Evolutionary conservation across 2,113 vertebrate genomes (phyloP).

Genomic region (Barbus barbus): DNA sequence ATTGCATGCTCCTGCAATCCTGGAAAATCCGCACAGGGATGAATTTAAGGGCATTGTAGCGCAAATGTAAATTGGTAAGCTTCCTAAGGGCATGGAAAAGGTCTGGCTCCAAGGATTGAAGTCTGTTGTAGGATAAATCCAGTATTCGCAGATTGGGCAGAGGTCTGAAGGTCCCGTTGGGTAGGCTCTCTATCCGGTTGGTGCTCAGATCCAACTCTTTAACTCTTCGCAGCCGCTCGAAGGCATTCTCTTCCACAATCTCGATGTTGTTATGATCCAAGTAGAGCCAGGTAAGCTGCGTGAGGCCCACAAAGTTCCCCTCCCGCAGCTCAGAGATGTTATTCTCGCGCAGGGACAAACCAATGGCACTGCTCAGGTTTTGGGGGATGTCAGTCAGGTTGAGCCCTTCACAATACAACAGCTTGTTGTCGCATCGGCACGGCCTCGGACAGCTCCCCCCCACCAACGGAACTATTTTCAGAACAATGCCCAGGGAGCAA

Average conservation of each 20-base stretch:
- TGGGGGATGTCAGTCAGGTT: slow-evolving; percentile 97
- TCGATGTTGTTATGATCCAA: slow-evolving; percentile 99
- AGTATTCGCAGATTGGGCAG: slow-evolving; percentile 98
- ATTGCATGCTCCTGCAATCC: slow-evolving; percentile 99
- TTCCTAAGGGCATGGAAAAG: slow-evolving; percentile 98
- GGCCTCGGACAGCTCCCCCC: slow-evolving; percentile 94
- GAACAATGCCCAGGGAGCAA: slow-evolving; percentile 91
- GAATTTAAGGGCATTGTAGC: slow-evolving; percentile 93
- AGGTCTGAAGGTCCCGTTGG: slow-evolving; percentile 95
- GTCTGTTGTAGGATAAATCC: slow-evolving; percentile 97
- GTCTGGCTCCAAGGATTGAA: slow-evolving; percentile 93
- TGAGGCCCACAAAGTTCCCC: slow-evolving; percentile 94
- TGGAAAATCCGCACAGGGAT: slow-evolving; percentile 98
- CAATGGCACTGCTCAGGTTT: slow-evolving; percentile 95
- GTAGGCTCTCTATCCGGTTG: slow-evolving; percentile 94
- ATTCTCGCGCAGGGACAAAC: slow-evolving; percentile 99
- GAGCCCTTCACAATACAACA: slow-evolving; percentile 98
- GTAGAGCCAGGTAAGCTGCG: slow-evolving; percentile 99
- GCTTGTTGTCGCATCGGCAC: slow-evolving; percentile 98
- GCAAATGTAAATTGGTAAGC: slow-evolving; percentile 95
- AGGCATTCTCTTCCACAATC: slow-evolving; percentile 91
- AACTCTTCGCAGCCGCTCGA: slow-evolving; percentile 93
- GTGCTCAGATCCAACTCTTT: slow-evolving; percentile 98
- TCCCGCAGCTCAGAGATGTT: slow-evolving; percentile 94
- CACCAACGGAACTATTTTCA: slow-evolving; percentile 90